Base-by-base conservation (phyloP, 1,140 invertebrate genomes). In the Rhyzopertha dominica region DNA sequence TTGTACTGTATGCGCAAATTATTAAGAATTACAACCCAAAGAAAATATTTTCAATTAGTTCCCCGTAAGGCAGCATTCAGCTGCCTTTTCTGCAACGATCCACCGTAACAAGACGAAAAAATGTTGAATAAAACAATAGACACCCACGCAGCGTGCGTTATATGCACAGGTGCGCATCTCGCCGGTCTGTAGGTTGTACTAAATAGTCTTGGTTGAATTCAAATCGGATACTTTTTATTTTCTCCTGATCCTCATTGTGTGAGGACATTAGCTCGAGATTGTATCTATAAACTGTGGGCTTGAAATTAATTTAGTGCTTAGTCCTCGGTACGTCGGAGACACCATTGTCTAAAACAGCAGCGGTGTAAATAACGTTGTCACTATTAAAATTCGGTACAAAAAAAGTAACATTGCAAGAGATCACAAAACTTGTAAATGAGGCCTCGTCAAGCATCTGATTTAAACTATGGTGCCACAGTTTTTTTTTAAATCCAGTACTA, bases 251-350 rank as follows among this genome's bases (percentile, higher is more conserved):
- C 56, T 58, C 57, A 61, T 61, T 61, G 59, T 61, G 59, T 61
- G 52, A 54, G 59, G 56, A 59, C 59, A 61, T 61, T 61, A 61
- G 59, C 59, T 59, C 51, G 38, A 59, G 59, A 61, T 61, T 40
- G 32, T 59, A 61, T 61, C 59, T 29, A 47, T 45, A 32, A 45
- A 43, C 49, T 53, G 56, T 61, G 59, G 59, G 59, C 49, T 57
- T 61, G 56, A 61, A 59, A 61, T 61, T 61, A 61, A 61, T 59
- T 61, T 59, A 59, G 54, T 57, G 51, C 52, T 47, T 43, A 49
- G 47, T 45, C 47, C 52, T 47, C 41, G 41, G 51, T 45, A 49
- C 37, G 45, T 49, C 26, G 31, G 46, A 48, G 51, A 44, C 51
- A 48, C 39, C 45, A 48, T 52, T 48, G 50, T 52, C n/a, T n/a